Conservation (phyloP, 1,140 invertebrate species). For the Sweltsa coloradensis region DNA sequence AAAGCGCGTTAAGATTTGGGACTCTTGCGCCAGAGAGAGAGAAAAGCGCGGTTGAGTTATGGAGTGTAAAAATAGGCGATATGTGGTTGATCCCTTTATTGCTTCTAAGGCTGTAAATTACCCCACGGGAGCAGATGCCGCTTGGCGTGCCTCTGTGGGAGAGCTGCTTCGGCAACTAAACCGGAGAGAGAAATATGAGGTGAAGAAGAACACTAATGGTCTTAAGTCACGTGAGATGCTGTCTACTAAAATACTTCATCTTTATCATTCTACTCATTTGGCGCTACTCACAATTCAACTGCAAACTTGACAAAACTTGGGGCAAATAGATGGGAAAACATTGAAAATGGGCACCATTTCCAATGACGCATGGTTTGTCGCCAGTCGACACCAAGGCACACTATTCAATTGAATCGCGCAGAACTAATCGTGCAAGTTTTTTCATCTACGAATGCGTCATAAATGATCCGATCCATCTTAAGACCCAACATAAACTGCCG, state of each 20-base stretch:
- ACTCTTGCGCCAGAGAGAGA: not conserved
- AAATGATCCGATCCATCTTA: not conserved
- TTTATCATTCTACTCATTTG: not conserved
- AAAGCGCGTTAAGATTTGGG: conserved; percentile 15
- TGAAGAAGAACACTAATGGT: conserved; percentile 1
- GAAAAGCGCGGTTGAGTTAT: conserved; percentile 16
- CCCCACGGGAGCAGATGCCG: conserved; percentile 14
- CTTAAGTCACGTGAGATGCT: conserved; percentile 1
- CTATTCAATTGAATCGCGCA: no score
- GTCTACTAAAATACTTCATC: conserved; percentile 4
- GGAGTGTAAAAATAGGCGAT: conserved; percentile 18
- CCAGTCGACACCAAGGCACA: no score
- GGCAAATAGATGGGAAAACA: no score
- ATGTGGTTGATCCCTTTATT: conserved; percentile 17
- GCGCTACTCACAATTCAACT: no score
- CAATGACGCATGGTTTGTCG: no score
- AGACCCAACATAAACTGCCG: not conserved
- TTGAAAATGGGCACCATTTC: no score
- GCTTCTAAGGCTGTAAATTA: conserved; percentile 16
- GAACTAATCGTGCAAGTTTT: no score
- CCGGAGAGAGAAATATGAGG: conserved; percentile 7
- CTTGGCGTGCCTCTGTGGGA: no score
- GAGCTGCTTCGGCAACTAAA: not conserved
- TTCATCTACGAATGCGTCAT: no score
- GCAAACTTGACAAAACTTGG: no score